phyloP scores from a whole-genome alignment of 2,888 invertebrate species.

The Chrysodeixis includens region DNA sequence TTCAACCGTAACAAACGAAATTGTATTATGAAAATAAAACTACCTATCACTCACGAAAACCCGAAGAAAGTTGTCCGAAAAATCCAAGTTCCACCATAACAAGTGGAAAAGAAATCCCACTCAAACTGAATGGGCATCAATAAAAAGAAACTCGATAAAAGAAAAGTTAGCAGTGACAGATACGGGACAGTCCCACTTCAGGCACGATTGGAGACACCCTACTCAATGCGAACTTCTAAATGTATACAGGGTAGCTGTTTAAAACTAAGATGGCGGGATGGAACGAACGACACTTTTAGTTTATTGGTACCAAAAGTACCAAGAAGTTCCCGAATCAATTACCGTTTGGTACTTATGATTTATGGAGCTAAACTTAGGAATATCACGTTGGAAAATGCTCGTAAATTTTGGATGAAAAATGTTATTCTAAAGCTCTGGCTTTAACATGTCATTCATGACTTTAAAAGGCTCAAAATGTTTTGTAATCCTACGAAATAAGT shows the following conservation, averaged over 20 bases:
- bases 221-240: constrained; percentile 60
- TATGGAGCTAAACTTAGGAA: constrained; percentile 38
- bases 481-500: not conserved
- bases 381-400: constrained; percentile 20
- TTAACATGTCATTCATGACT: constrained; percentile 29
- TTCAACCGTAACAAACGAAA: not conserved
- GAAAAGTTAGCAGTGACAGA: constrained; percentile 64
- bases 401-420: constrained; percentile 40
- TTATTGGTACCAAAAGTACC: constrained; percentile 57
- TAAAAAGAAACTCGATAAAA: constrained; percentile 69
- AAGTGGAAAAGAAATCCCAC: constrained; percentile 50
- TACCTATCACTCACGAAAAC: constrained; percentile 35
- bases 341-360: constrained; percentile 54
- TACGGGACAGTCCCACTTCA: constrained; percentile 61
- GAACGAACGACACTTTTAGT: constrained; percentile 59
- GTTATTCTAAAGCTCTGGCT: constrained; percentile 22
- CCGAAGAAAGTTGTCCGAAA: constrained; percentile 33
- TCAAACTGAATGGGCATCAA: constrained; percentile 51
- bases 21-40: constrained; percentile 27
- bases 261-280: constrained; percentile 55
- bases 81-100: constrained; percentile 40
- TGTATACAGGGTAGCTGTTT: constrained; percentile 60
- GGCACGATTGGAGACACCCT: constrained; percentile 61
- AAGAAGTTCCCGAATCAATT: constrained; percentile 58
- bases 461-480: constrained; percentile 14